Conservation (phyloP, 2,888 invertebrate genomes). For the Portevinia maculata region DNA sequence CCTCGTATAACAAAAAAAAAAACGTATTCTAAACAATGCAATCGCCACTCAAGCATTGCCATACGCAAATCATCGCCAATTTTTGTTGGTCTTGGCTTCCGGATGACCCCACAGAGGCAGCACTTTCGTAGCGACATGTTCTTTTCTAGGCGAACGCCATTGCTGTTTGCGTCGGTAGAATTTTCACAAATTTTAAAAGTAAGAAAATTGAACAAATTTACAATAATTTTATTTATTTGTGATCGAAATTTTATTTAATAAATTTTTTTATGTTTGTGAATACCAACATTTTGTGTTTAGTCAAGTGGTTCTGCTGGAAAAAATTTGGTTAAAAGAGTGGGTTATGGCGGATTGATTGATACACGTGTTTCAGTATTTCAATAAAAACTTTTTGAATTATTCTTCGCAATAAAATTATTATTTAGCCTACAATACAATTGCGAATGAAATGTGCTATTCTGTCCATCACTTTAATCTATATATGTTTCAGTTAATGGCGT, state of each 20-base stretch:
- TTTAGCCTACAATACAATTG: neutral
- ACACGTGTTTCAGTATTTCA: conserved; percentile 62
- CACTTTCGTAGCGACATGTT: conserved; percentile 79
- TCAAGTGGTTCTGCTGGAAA: conserved; percentile 24
- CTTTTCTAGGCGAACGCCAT: conserved; percentile 82
- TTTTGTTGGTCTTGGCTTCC: conserved; percentile 47
- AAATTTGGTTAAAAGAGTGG: conserved; percentile 37
- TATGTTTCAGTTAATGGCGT: conserved; percentile 59
- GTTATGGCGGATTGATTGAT: conserved; percentile 65
- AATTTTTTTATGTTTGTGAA: neutral
- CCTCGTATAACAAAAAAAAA: neutral
- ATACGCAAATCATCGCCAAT: neutral
- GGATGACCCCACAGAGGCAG: conserved; percentile 75
- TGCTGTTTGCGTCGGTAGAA: conserved; percentile 81
- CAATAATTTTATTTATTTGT: conserved; percentile 21
- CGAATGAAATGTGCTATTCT: neutral
- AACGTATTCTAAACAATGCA: conserved; percentile 48
- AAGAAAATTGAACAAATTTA: conserved; percentile 77
- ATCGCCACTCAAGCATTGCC: conserved; percentile 19
- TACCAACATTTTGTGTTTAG: conserved; percentile 1
- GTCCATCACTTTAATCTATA: conserved; percentile 75
- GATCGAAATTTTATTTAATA: neutral
- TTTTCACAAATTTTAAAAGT: conserved; percentile 80
- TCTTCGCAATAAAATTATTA: neutral
- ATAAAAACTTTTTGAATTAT: conserved; percentile 4